Conservation (phyloP, 2,888 invertebrate species). For the Ophion obscuratus region DNA sequence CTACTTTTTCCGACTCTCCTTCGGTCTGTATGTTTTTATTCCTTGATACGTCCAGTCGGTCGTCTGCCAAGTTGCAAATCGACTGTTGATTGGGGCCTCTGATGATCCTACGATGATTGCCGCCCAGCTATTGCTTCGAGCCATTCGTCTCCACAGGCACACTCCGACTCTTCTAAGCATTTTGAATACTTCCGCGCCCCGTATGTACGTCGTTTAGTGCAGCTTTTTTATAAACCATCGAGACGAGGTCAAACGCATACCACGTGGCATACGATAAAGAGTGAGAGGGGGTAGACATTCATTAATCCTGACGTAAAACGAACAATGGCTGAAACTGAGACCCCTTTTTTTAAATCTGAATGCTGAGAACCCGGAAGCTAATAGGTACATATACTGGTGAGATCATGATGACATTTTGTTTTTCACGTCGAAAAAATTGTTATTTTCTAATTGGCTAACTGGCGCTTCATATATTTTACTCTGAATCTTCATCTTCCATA, state of each 20-base stretch:
- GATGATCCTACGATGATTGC: conserved; percentile 47
- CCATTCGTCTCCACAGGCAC: conserved; percentile 12
- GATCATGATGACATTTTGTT: too few species aligned
- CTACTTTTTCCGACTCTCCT: conserved; percentile 44
- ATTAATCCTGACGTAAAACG: too few species aligned
- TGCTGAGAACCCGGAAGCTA: too few species aligned
- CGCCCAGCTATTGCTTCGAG: conserved; percentile 26
- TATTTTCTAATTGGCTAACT: too few species aligned
- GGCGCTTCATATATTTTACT: too few species aligned
- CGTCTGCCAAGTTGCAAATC: conserved; percentile 57
- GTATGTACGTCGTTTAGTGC: neutral
- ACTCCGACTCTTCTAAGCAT: neutral
- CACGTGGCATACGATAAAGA: too few species aligned
- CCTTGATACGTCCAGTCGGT: conserved; percentile 25
- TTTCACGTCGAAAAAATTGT: too few species aligned
- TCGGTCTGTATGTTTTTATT: conserved; percentile 46
- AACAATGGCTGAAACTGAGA: too few species aligned
- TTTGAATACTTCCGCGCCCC: neutral
- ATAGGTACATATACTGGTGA: too few species aligned
- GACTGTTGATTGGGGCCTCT: conserved; percentile 28
- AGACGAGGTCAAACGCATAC: neutral
- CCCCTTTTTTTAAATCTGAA: too few species aligned
- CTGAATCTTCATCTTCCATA: too few species aligned
- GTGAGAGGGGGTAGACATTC: too few species aligned
- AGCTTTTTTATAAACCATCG: neutral